These are phyloP conservation scores for Phenacoccus solenopsis DNA, from an alignment of 1,140 invertebrate genomes.

Conservation along the genomic window DNA sequence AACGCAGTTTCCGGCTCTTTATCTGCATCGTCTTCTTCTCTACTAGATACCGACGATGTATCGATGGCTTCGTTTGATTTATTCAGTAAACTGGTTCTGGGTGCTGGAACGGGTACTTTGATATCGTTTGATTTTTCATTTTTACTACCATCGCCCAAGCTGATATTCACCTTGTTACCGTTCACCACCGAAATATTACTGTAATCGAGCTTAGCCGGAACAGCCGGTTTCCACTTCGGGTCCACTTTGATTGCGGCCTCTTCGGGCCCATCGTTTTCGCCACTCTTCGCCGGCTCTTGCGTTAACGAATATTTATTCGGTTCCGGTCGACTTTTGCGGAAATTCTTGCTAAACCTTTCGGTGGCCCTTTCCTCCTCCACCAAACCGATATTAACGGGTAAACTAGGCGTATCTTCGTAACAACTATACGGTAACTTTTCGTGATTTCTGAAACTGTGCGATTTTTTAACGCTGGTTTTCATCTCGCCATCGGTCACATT, in stretches of 20 bases:
- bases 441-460: slow-evolving; percentile 6
- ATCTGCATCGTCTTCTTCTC: neutral
- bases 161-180: neutral
- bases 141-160: neutral
- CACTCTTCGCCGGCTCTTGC: neutral
- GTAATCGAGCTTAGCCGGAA: neutral
- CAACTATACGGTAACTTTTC: slow-evolving; percentile 5
- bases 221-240: neutral
- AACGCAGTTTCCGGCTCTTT: neutral
- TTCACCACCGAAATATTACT: neutral
- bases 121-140: neutral
- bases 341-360: neutral
- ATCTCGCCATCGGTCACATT: neutral
- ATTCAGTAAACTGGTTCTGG: neutral
- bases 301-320: neutral
- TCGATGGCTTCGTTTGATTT: neutral
- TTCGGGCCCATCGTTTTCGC: neutral
- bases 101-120: neutral
- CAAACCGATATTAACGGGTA: neutral
- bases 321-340: neutral
- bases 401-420: slow-evolving; percentile 8
- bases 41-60: neutral
- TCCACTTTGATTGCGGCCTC: neutral
- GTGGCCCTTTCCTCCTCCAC: neutral
- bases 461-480: neutral